phyloP scores from a whole-genome alignment of 2,113 vertebrate genomes.

The Thermophis baileyi region DNA sequence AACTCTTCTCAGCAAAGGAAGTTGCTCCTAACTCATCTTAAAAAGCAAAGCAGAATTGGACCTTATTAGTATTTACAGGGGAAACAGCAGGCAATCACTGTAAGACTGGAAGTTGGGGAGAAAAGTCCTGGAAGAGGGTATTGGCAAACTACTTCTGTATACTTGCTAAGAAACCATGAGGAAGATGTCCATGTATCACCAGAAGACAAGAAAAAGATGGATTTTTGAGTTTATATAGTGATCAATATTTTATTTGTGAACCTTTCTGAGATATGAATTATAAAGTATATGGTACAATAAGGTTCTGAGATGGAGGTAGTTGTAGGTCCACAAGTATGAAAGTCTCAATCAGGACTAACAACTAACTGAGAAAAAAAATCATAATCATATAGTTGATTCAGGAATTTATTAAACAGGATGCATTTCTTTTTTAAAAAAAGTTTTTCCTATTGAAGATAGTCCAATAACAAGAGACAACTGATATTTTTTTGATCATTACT shows the following conservation, averaged over 20 bases:
- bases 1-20: neutral
- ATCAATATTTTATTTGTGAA: neutral
- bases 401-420: neutral
- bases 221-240: neutral
- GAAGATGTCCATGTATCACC: neutral
- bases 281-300: neutral
- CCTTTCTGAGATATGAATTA: neutral
- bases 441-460: neutral
- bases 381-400: neutral
- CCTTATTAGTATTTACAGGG: neutral
- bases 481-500: neutral
- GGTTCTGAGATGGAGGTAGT: neutral
- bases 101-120: neutral
- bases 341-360: neutral
- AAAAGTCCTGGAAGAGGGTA: neutral
- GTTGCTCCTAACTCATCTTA: neutral
- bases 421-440: neutral
- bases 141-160: neutral
- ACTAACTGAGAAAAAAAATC: neutral
- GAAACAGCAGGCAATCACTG: neutral
- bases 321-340: neutral
- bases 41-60: neutral
- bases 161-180: neutral
- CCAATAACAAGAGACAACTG: neutral
- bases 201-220: neutral